phyloP scores from a whole-genome alignment of 2,888 invertebrate genomes.

The Rhagonycha fulva region DNA sequence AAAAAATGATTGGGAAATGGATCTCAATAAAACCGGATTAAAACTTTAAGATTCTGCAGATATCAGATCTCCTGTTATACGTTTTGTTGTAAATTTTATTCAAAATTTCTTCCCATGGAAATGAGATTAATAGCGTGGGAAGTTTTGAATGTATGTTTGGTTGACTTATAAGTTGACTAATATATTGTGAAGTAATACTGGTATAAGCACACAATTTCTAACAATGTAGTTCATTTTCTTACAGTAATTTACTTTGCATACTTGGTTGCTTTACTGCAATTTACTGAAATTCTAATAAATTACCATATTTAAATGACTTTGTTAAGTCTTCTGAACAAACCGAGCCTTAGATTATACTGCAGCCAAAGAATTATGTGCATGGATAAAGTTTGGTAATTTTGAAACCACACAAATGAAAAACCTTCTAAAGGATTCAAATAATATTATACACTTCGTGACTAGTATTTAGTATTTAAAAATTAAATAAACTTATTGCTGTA shows the following conservation, averaged over 20 bases:
- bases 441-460: too few species aligned
- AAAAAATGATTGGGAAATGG: background rate
- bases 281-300: background rate
- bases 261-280: background rate
- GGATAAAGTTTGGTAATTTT: background rate
- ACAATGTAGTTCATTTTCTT: background rate
- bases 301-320: background rate
- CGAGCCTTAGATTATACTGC: background rate
- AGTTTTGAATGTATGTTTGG: background rate
- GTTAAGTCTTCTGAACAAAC: background rate
- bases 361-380: background rate
- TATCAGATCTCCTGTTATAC: constrained; percentile 2
- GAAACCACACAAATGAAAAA: background rate
- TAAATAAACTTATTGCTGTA: too few species aligned
- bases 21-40: background rate
- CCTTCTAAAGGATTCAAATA: background rate
- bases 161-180: background rate
- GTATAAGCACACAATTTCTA: background rate
- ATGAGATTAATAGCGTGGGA: constrained; percentile 17
- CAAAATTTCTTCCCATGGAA: constrained; percentile 15
- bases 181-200: background rate
- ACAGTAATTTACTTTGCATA: background rate
- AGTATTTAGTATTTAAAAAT: too few species aligned
- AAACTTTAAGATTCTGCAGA: background rate
- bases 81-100: constrained; percentile 9